A percentile compares a stretch with the other conserved stretches of the same genome.
Evolutionary conservation across 2,888 invertebrate species (phyloP).

Genomic region (Cartodere bifasciata): DNA sequence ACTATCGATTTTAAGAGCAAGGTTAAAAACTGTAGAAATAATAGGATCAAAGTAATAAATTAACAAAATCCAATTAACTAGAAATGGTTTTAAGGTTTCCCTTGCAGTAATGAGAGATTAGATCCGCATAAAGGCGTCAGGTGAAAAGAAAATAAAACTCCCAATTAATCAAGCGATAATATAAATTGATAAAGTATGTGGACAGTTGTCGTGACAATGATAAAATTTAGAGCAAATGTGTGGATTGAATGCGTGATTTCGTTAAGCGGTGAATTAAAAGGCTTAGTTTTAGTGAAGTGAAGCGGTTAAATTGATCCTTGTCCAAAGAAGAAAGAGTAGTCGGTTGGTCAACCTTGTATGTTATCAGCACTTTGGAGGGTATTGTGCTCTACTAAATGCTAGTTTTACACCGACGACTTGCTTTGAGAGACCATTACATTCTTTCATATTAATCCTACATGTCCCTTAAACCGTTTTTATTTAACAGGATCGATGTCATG

Average conservation of each 20-base stretch:
- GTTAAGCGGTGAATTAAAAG: conserved; percentile 22
- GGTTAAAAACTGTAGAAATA: too few relatives aligned
- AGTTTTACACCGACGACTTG: conserved; percentile 17
- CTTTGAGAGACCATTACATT: conserved; percentile 14
- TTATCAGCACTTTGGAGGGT: conserved; percentile 11
- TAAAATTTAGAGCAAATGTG: conserved; percentile 21
- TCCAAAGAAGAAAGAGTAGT: conserved; percentile 15
- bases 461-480: too few relatives aligned
- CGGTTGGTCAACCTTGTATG: conserved; percentile 7
- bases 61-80: conserved; percentile 22
- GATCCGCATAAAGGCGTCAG: background rate
- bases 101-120: conserved; percentile 9
- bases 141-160: conserved; percentile 1
- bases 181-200: conserved; percentile 14
- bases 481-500: too few relatives aligned
- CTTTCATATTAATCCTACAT: conserved; percentile 13
- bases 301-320: conserved; percentile 20
- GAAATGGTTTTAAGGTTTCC: conserved; percentile 17
- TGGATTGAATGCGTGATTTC: conserved; percentile 22
- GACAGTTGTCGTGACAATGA: conserved; percentile 20
- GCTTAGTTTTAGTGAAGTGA: conserved; percentile 22
- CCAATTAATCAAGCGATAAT: too few relatives aligned
- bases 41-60: conserved; percentile 11
- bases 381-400: conserved; percentile 16
- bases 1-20: too few relatives aligned